Conservation (phyloP, 2,797 vertebrate genomes). For the Hipposideros larvatus region DNA sequence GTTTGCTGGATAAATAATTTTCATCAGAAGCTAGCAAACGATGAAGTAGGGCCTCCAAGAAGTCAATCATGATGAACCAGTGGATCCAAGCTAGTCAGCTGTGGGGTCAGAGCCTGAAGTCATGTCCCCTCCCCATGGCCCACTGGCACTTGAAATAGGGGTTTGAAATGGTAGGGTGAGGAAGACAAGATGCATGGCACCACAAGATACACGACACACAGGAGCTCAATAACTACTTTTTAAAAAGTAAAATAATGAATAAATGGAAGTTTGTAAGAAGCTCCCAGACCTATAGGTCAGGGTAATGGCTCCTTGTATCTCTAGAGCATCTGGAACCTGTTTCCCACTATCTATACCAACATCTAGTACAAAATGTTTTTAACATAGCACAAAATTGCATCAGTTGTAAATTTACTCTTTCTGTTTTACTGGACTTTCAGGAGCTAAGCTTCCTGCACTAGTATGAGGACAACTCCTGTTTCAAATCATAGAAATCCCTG, state of each 20-base stretch:
- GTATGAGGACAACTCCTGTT: background rate
- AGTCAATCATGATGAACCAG: background rate
- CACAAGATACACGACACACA: background rate
- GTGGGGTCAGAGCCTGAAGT: background rate
- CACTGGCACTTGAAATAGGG: background rate
- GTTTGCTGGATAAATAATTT: slow-evolving; percentile 29
- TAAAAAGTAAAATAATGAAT: background rate
- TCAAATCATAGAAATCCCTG: slow-evolving; percentile 37
- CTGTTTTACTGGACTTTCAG: background rate
- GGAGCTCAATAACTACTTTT: background rate
- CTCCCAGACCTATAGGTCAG: background rate
- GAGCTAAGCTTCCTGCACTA: background rate
- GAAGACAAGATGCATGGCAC: background rate
- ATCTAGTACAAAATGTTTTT: background rate
- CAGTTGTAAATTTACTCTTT: slow-evolving; percentile 15
- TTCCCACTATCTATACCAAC: background rate
- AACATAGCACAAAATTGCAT: background rate
- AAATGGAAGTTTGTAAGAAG: background rate
- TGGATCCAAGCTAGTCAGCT: background rate
- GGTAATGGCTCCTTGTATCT: background rate
- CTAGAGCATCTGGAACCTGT: background rate
- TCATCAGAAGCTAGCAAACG: slow-evolving; percentile 5
- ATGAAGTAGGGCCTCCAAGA: background rate
- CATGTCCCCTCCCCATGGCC: background rate
- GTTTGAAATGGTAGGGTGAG: background rate